These are phyloP conservation scores for Sphaeramia orbicularis DNA, from an alignment of 2,797 vertebrate genomes.

Conservation along the genomic window DNA sequence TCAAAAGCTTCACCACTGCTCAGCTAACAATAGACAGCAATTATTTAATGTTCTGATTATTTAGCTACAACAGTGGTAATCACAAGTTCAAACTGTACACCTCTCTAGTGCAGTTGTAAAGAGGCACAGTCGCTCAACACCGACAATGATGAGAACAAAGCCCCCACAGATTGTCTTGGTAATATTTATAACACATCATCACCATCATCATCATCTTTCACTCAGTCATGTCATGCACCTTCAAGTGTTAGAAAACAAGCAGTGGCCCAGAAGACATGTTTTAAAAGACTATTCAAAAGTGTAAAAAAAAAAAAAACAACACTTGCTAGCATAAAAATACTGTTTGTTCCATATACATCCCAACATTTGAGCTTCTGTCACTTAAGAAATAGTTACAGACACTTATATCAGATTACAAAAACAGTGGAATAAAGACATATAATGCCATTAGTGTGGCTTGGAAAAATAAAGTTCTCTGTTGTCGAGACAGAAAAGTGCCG, in stretches of 20 bases:
- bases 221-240: conserved; percentile 35
- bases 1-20: conserved; percentile 12
- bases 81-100: conserved; percentile 21
- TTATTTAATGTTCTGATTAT: conserved; percentile 33
- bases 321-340: conserved; percentile 72
- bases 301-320: conserved; percentile 49
- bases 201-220: conserved; percentile 34
- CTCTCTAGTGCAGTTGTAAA: conserved; percentile 28
- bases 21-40: conserved; percentile 11
- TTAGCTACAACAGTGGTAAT: conserved; percentile 22
- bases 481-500: conserved; percentile 57
- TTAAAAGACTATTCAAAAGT: conserved; percentile 51
- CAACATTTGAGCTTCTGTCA: conserved; percentile 43
- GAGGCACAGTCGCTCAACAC: conserved; percentile 35
- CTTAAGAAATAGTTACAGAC: conserved; percentile 52
- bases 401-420: conserved; percentile 45
- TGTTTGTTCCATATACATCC: conserved; percentile 69
- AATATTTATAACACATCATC: conserved; percentile 37
- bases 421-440: conserved; percentile 30
- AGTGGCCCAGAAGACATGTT: conserved; percentile 17
- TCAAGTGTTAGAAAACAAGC: conserved; percentile 41
- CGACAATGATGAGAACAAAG: conserved; percentile 31
- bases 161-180: conserved; percentile 70
- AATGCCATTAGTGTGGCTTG: conserved; percentile 46
- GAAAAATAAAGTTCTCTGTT: conserved; percentile 57